Percentiles rank a stretch among this genome's conserved stretches.
These are phyloP conservation scores for Octomys mimax DNA, from an alignment of 2,797 vertebrate species.

Conservation along the genomic window DNA sequence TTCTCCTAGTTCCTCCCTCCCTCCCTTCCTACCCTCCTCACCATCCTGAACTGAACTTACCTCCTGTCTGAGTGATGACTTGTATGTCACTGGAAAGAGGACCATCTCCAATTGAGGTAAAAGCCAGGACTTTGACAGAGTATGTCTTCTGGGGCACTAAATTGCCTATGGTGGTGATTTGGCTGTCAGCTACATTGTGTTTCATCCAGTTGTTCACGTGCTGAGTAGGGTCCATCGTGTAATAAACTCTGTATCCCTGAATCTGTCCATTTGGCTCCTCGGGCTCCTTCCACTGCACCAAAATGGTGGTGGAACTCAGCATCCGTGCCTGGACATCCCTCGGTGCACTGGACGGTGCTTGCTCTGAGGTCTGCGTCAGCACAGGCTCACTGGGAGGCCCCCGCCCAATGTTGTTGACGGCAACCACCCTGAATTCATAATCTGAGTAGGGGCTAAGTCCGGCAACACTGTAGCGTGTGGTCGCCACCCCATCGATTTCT, in stretches of 20 bases:
- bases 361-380: conserved; percentile 97
- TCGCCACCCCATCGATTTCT: conserved; percentile 98
- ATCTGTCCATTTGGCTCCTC: conserved; percentile 99
- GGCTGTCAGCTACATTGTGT: conserved; percentile 96
- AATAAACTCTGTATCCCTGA: conserved; percentile 98
- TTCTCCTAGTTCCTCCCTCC: background rate
- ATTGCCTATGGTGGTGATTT: conserved; percentile 97
- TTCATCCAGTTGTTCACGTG: conserved; percentile 98
- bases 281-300: conserved; percentile 99
- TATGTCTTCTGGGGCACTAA: conserved; percentile 98
- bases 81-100: conserved; percentile 98
- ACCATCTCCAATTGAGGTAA: conserved; percentile 98
- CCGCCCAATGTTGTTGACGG: conserved; percentile 98
- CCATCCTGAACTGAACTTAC: conserved; percentile 87
- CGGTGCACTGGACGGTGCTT: conserved; percentile 98
- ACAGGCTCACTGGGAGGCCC: conserved; percentile 97
- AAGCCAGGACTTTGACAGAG: conserved; percentile 98
- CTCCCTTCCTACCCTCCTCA: background rate
- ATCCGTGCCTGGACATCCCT: conserved; percentile 97
- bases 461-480: conserved; percentile 98
- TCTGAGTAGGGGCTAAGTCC: conserved; percentile 98
- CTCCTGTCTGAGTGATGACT: conserved; percentile 99
- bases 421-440: conserved; percentile 97
- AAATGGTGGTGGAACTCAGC: conserved; percentile 97
- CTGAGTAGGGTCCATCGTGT: conserved; percentile 95